Evolutionary conservation across 2,888 invertebrate species (phyloP), one percentile per base, ranked within the genome.

Genomic region (Platypus cylindrus): DNA sequence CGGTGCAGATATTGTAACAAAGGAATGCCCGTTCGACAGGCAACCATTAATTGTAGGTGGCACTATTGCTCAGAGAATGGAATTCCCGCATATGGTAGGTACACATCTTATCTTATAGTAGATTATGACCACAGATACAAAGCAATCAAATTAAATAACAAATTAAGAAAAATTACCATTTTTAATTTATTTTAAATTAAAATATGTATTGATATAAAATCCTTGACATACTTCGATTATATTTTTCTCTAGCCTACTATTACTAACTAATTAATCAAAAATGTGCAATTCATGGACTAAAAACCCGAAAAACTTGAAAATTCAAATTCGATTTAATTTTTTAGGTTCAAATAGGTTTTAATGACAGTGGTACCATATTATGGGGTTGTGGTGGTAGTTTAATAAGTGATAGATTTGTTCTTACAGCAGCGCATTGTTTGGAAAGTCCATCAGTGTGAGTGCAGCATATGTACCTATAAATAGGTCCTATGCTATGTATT

Each of bases 391-490:
- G 80, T 0, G 82, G 79, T 0, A 67, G 70, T 8, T 59, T 82
- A 7, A 71, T 82, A 34, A 75, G 75, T 37, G 52, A 73, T 1
- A 59, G 61, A 5, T 77, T 68, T 53, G 69, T 81, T 18, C 51
- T 81, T 3, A 75, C 78, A 0, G 79, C 78, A 0, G 78, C 75
- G 0, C 80, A 81, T 53, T 81, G 80, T 47, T 53, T 52, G 5
- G 27, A 44, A 46, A 48, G 12, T 32, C 23, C 26, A 28, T 3
- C 34, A 20, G 22, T 29, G 47, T 46, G 42, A 46, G 41, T 27
- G 20, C 9, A 9, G 2, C 24, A n/a, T 23, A 23, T 5, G 8
- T 16, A 5, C 11, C 13, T 5, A 29, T 3, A 29, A 16, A 7
- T 20, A 20, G 20, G 5, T 20, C 9, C 5, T 20, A 20, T 20